phyloP scores from a whole-genome alignment of 2,888 invertebrate genomes.

The Serrognathus titanus region DNA sequence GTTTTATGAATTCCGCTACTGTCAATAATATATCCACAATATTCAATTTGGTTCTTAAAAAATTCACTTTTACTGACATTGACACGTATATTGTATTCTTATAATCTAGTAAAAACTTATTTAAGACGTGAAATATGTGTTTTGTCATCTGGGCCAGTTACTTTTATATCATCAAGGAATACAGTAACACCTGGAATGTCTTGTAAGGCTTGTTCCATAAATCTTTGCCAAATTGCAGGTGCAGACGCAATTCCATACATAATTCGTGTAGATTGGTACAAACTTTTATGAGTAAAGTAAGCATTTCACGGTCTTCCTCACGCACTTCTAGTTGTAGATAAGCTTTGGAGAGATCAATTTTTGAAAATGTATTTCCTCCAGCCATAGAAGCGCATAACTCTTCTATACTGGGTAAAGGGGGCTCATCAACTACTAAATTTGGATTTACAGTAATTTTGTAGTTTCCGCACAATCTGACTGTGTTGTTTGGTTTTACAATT shows the following conservation, averaged over 20 bases:
- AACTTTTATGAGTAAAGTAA: slow-evolving; percentile 39
- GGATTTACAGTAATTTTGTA: slow-evolving; percentile 29
- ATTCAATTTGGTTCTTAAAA: slow-evolving; percentile 30
- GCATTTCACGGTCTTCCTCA: slow-evolving; percentile 30
- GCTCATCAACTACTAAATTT: slow-evolving; percentile 22
- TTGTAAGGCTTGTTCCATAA: slow-evolving; percentile 31
- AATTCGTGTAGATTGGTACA: slow-evolving; percentile 34
- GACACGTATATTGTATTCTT: slow-evolving; percentile 29
- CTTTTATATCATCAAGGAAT: slow-evolving; percentile 25
- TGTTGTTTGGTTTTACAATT: slow-evolving; percentile 30
- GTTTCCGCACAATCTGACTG: slow-evolving; percentile 29
- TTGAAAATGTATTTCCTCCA: slow-evolving; percentile 26
- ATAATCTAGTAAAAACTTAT: slow-evolving; percentile 25
- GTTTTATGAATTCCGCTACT: slow-evolving; percentile 35
- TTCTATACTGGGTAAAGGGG: slow-evolving; percentile 27
- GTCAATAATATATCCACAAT: slow-evolving; percentile 35
- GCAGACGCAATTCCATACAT: slow-evolving; percentile 36
- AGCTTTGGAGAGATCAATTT: slow-evolving; percentile 32
- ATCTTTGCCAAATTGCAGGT: slow-evolving; percentile 36
- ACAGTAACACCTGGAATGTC: slow-evolving; percentile 31
- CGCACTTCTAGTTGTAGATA: slow-evolving; percentile 38
- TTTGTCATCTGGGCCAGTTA: slow-evolving; percentile 26
- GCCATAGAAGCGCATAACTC: slow-evolving; percentile 25
- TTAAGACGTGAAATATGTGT: slow-evolving; percentile 29
- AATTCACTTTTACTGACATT: slow-evolving; percentile 34